Percentiles rank a stretch among this genome's conserved stretches.
Evolutionary conservation across 2,113 vertebrate genomes (phyloP).

Genomic region (Cheirogaleus medius): DNA sequence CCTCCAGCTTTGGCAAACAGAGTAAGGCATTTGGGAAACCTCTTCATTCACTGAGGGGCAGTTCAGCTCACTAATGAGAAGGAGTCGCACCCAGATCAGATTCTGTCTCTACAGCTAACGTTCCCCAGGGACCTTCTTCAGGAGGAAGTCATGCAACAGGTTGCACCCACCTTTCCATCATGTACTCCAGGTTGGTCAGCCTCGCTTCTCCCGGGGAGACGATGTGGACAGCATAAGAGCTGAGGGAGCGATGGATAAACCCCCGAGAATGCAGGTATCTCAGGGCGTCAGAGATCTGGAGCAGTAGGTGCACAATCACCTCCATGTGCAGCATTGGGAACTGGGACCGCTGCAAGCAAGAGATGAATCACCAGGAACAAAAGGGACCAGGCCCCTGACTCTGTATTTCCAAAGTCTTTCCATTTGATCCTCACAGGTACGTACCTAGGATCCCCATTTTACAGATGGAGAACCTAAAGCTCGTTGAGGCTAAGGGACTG

Average conservation of each 20-base stretch:
- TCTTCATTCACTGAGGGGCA: not conserved
- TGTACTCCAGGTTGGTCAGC: slow-evolving; percentile 87
- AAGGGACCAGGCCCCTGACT: not conserved
- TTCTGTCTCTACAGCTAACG: not conserved
- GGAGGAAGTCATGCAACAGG: fast-evolving
- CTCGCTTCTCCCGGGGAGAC: slow-evolving; percentile 83
- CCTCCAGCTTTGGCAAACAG: not conserved
- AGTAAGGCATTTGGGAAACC: not conserved
- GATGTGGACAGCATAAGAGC: slow-evolving; percentile 84
- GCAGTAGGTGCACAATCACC: slow-evolving; percentile 81
- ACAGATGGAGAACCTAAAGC: not conserved
- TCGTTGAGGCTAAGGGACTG: not conserved
- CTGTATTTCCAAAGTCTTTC: not conserved
- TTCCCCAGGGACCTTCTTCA: not conserved
- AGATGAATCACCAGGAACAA: not conserved
- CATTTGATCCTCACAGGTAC: not conserved
- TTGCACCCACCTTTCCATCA: slow-evolving; percentile 84
- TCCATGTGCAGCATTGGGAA: slow-evolving; percentile 84
- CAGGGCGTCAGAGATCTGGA: slow-evolving; percentile 82
- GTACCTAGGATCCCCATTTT: not conserved
- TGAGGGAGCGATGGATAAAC: slow-evolving; percentile 84
- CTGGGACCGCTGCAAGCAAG: slow-evolving; percentile 80
- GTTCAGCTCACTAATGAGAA: not conserved
- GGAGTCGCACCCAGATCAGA: not conserved
- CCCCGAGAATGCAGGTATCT: slow-evolving; percentile 84